phyloP scores from a whole-genome alignment of 1,140 invertebrate genomes.

The Cydia amplana region DNA sequence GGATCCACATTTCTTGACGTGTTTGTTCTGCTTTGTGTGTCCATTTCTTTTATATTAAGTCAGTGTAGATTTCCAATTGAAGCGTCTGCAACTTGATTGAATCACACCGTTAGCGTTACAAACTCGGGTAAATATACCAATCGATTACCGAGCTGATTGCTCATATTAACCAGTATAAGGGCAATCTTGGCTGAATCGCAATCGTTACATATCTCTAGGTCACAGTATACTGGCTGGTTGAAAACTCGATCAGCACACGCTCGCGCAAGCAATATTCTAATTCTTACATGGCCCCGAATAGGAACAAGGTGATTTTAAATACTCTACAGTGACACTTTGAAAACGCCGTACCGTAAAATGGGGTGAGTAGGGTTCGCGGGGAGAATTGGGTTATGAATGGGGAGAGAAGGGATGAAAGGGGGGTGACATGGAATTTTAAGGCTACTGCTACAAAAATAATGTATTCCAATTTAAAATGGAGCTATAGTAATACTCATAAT shows the following conservation, averaged over 20 bases:
- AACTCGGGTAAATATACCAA: background rate
- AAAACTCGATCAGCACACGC: background rate
- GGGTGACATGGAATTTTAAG: no score
- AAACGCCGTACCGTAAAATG: background rate
- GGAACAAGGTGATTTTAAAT: background rate
- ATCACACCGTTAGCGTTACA: slow-evolving; percentile 13
- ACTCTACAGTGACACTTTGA: background rate
- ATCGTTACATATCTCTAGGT: background rate
- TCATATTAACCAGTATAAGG: background rate
- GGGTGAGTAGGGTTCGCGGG: no score
- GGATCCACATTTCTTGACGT: no score
- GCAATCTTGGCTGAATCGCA: background rate
- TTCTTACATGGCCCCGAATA: background rate
- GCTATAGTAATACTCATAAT: no score
- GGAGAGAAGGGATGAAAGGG: no score
- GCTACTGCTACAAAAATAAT: no score
- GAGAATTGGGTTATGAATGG: no score
- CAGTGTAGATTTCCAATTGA: background rate
- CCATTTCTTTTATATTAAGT: no score
- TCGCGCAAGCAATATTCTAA: background rate
- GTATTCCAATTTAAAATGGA: no score
- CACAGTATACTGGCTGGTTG: background rate
- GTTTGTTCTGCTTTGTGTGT: no score
- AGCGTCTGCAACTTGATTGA: slow-evolving; percentile 1
- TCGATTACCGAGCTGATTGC: background rate